Evolutionary conservation across 2,888 invertebrate genomes (phyloP).

Genomic region (Selenia dentaria): DNA sequence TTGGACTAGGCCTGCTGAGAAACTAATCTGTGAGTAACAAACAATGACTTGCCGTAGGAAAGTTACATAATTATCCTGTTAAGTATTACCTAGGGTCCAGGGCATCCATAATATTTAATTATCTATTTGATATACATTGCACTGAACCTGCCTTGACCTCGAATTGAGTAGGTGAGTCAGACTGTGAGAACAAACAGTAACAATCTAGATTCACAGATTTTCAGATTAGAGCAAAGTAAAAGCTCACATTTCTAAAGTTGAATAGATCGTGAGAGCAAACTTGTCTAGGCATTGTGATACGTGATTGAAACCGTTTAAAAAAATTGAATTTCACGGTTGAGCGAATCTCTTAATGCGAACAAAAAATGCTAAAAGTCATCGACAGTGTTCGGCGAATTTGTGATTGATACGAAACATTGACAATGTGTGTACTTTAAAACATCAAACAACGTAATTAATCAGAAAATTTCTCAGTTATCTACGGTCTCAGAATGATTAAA

Average conservation of each 20-base stretch:
- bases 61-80: too few relatives aligned
- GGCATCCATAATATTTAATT: too few relatives aligned
- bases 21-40: too few relatives aligned
- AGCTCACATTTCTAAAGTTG: slow-evolving; percentile 18
- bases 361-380: slow-evolving; percentile 46
- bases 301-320: slow-evolving; percentile 60
- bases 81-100: too few relatives aligned
- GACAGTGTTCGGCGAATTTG: slow-evolving; percentile 30
- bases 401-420: slow-evolving; percentile 7
- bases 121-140: too few relatives aligned
- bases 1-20: too few relatives aligned
- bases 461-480: too few relatives aligned
- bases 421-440: not conserved
- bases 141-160: not conserved
- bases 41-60: too few relatives aligned
- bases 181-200: slow-evolving; percentile 13
- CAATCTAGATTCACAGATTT: slow-evolving; percentile 16
- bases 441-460: too few relatives aligned
- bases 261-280: slow-evolving; percentile 35
- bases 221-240: slow-evolving; percentile 23
- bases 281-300: slow-evolving; percentile 46
- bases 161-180: not conserved
- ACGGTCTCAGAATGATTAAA: too few relatives aligned
- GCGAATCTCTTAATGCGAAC: slow-evolving; percentile 54
- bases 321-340: slow-evolving; percentile 74